Evolutionary conservation across 2,797 vertebrate genomes (phyloP).

Genomic region (Fistularia tabacaria): DNA sequence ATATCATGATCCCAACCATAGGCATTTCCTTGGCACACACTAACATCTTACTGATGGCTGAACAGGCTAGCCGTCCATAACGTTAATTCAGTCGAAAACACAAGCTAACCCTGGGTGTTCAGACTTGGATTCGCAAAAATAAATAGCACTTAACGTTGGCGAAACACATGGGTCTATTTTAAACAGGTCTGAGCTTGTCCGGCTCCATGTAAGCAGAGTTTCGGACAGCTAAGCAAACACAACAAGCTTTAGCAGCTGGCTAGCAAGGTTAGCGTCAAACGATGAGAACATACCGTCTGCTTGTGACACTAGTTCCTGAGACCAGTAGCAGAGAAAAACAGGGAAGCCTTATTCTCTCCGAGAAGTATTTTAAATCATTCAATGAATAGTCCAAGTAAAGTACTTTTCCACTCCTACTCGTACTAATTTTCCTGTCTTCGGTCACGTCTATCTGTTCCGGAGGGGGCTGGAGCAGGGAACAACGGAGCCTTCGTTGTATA

Average conservation of each 20-base stretch:
- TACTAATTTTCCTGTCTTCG: slow-evolving; percentile 42
- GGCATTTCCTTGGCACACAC: too few species aligned
- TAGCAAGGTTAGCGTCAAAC: slow-evolving; percentile 56
- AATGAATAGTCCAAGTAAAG: slow-evolving; percentile 11
- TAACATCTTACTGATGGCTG: too few species aligned
- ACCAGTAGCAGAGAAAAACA: slow-evolving; percentile 15
- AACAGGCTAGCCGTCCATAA: too few species aligned
- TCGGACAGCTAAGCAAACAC: slow-evolving; percentile 43
- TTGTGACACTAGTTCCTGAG: slow-evolving; percentile 44
- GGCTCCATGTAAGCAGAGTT: slow-evolving; percentile 14
- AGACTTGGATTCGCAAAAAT: neutral
- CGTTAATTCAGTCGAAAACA: too few species aligned
- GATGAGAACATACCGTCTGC: slow-evolving; percentile 70
- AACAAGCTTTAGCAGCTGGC: slow-evolving; percentile 50
- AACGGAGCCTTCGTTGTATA: neutral
- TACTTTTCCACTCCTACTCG: slow-evolving; percentile 26
- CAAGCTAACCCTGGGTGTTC: too few species aligned
- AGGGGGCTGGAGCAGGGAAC: neutral
- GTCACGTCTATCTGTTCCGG: slow-evolving; percentile 61
- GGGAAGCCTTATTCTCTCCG: slow-evolving; percentile 3
- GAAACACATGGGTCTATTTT: neutral
- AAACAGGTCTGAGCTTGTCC: neutral
- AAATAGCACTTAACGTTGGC: neutral
- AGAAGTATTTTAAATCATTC: neutral
- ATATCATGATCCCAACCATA: too few species aligned